Base-by-base conservation (phyloP, 2,113 vertebrate genomes). In the Dasyornis broadbenti region DNA sequence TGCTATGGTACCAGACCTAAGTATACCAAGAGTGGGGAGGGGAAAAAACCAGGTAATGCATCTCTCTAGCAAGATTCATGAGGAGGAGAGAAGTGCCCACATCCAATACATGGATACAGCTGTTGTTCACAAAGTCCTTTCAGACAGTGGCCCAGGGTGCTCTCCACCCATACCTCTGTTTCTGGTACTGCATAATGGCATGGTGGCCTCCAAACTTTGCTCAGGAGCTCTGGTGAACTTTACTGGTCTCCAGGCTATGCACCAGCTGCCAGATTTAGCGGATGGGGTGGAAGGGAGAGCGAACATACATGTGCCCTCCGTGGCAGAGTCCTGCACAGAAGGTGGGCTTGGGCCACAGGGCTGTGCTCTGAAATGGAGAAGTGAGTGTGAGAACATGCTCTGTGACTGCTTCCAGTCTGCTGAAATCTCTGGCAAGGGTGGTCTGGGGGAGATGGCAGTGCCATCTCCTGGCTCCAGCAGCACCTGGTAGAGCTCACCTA, bases 1-100 rank as follows among this genome's bases (percentile, higher is more conserved):
- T 70, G 19, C 18, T 56, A 35, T 40, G 20, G n/a, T 47, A 81
- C 17, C 40, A 68, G 9, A 35, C 13, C 9, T 59, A 61, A 68
- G 15, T 18, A 15, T 40, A 68, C 9, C 68, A 45, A 54, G 22
- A 30, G 15, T 10, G 2, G 33, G 12, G 30, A n/a, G 2, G 0
- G 1, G 1, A 19, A 8, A 21, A 10, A 1, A 31, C 1, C n/a
- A 44, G 39, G 7, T 7, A 18, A n/a, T 84, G n/a, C 7, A 24
- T 66, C n/a, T 57, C 14, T 47, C 13, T 19, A 17, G 35, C 39
- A 75, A 42, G 57, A 63, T 26, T 73, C 13, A 11, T 3, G 24
- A 82, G 56, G 52, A 79, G 56, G 14, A 85, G 45, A 70, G 40
- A 61, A 27, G 27, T 33, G 24, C 27, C 33, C 60, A 30, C 44